phyloP scores from a whole-genome alignment of 2,888 invertebrate genomes.

The Heliconius charithonia region DNA sequence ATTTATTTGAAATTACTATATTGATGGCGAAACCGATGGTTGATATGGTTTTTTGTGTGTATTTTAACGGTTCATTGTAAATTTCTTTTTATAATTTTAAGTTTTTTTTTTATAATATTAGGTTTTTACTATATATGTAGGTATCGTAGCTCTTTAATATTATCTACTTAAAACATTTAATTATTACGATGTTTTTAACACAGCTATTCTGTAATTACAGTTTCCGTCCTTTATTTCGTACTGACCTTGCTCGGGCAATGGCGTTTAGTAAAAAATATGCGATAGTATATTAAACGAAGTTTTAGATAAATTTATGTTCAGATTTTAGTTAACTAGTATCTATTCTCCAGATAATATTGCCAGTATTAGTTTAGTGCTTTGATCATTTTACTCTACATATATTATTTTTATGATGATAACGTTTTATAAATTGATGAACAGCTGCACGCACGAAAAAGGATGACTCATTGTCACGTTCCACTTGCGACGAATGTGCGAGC shows the following conservation, averaged over 20 bases:
- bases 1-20: no score
- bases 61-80: no score
- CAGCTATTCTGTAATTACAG: slow-evolving; percentile 42
- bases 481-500: no score
- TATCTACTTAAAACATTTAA: neutral
- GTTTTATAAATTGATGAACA: no score
- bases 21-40: no score
- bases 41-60: no score
- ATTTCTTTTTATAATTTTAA: no score
- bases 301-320: neutral
- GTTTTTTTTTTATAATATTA: neutral
- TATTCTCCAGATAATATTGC: no score
- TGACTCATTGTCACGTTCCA: no score
- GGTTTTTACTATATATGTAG: neutral
- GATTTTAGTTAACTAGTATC: neutral
- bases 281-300: slow-evolving; percentile 9
- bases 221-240: slow-evolving; percentile 68
- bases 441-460: no score
- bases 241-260: slow-evolving; percentile 54
- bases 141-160: neutral
- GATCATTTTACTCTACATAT: no score
- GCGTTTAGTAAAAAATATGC: slow-evolving; percentile 36
- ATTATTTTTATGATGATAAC: neutral
- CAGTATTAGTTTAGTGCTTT: no score
- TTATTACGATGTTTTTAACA: slow-evolving; percentile 7